Conservation (phyloP, 2,888 invertebrate species). For the Rhagophthalmus giganteus region DNA sequence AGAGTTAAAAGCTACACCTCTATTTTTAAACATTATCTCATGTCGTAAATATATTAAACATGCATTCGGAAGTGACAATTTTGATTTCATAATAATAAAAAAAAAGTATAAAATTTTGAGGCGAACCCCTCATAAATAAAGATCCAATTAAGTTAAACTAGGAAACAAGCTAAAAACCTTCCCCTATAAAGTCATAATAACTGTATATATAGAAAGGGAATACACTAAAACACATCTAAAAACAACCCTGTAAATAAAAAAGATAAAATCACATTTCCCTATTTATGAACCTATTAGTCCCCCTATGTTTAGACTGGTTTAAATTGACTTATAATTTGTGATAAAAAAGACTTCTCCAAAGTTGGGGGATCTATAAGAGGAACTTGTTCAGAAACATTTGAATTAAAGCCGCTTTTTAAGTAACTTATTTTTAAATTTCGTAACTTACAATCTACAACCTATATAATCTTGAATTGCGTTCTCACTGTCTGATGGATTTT, state of each 20-base stretch:
- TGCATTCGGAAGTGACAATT: too few relatives aligned
- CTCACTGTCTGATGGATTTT: too few relatives aligned
- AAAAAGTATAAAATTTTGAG: too few relatives aligned
- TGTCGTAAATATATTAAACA: too few relatives aligned
- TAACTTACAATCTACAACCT: too few relatives aligned
- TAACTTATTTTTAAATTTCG: too few relatives aligned
- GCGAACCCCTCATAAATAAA: slow-evolving; percentile 49
- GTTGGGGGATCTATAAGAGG: slow-evolving; percentile 9
- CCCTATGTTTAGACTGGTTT: slow-evolving; percentile 39
- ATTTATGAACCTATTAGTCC: slow-evolving; percentile 28
- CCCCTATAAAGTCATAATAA: slow-evolving; percentile 51
- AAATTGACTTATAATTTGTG: slow-evolving; percentile 42
- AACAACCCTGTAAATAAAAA: slow-evolving; percentile 46
- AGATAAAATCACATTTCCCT: slow-evolving; percentile 40
- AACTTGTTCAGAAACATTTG: slow-evolving; percentile 20
- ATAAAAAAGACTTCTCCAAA: slow-evolving; percentile 32
- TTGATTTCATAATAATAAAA: too few relatives aligned
- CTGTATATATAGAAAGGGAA: slow-evolving; percentile 29
- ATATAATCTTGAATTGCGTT: too few relatives aligned
- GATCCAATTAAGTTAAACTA: slow-evolving; percentile 52
- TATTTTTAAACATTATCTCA: too few relatives aligned
- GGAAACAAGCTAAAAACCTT: slow-evolving; percentile 47
- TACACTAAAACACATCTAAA: slow-evolving; percentile 39
- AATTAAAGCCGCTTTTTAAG: too few relatives aligned
- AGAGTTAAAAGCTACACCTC: too few relatives aligned